Conservation (phyloP, 2,113 vertebrate genomes). For the Seriola dumerili region DNA sequence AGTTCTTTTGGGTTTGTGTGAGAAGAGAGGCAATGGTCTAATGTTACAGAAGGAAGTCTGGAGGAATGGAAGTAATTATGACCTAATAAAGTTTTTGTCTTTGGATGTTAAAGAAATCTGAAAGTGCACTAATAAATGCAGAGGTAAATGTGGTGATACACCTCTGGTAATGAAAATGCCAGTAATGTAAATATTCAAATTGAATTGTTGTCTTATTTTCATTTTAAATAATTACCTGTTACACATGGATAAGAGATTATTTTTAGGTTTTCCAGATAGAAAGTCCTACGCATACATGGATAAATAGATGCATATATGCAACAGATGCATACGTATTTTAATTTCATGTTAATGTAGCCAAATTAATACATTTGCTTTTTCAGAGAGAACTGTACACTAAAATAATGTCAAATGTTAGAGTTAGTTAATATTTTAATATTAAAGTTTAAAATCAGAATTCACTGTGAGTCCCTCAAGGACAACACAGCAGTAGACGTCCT, state of each 20-base stretch:
- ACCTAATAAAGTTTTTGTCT: not conserved
- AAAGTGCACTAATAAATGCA: not conserved
- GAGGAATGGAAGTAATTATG: constrained; percentile 22
- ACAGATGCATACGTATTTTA: not conserved
- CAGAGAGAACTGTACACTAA: not conserved
- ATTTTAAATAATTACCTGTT: not conserved
- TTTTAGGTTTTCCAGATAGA: not conserved
- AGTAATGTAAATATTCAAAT: not conserved
- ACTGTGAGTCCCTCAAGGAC: constrained; percentile 13
- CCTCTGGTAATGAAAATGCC: not conserved
- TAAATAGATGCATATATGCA: not conserved
- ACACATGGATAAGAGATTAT: not conserved
- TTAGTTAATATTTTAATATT: constrained; percentile 7
- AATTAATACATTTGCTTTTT: not conserved
- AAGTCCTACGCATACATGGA: not conserved
- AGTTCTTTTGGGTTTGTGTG: constrained; percentile 35
- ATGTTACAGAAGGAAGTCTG: constrained; percentile 9
- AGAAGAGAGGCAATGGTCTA: constrained; percentile 14
- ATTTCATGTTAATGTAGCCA: not conserved
- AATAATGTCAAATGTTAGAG: constrained; percentile 8
- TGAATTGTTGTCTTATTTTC: not conserved
- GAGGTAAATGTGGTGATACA: constrained; percentile 6
- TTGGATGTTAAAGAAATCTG: not conserved
- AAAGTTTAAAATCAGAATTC: constrained; percentile 33
- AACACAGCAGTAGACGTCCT: constrained; percentile 17